A percentile compares a stretch with the other conserved stretches of the same genome.
These are phyloP conservation scores for Ameiurus melas DNA, from an alignment of 2,113 vertebrate species.

Conservation along the genomic window DNA sequence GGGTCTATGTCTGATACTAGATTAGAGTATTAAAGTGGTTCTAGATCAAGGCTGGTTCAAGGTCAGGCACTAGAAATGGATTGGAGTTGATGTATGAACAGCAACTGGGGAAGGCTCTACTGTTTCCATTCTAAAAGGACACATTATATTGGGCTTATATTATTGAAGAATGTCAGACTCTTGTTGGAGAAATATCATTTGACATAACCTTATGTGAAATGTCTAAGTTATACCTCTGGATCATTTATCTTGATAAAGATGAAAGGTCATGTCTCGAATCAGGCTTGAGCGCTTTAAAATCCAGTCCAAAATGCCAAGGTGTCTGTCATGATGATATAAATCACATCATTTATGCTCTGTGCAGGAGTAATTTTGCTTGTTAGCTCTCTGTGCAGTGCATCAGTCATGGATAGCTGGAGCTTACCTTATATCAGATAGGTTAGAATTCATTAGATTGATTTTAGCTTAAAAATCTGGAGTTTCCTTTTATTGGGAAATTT, in stretches of 20 bases:
- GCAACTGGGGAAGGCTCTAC: too few species aligned
- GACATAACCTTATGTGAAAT: conserved; percentile 32
- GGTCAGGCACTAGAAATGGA: background rate
- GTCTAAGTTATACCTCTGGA: conserved; percentile 22
- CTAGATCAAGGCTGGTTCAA: background rate
- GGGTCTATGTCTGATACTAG: background rate
- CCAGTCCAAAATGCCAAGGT: conserved; percentile 31
- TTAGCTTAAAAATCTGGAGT: background rate
- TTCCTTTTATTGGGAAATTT: background rate
- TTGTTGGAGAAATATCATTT: conserved; percentile 14
- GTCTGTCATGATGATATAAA: conserved; percentile 32
- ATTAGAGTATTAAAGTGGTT: background rate
- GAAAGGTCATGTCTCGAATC: conserved; percentile 39
- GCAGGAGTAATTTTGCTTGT: conserved; percentile 21
- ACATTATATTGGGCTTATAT: conserved; percentile 13
- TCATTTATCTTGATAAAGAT: conserved; percentile 35
- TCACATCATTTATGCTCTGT: conserved; percentile 26
- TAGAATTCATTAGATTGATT: background rate
- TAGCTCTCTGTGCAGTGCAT: conserved; percentile 24
- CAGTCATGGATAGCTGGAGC: conserved; percentile 4
- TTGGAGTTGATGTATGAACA: background rate
- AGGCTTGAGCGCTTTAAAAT: conserved; percentile 27
- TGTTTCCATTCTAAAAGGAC: background rate
- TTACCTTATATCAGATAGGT: background rate
- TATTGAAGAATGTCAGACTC: conserved; percentile 17